Conservation (phyloP, 1,140 invertebrate species). For the Dreissena rostriformis region DNA sequence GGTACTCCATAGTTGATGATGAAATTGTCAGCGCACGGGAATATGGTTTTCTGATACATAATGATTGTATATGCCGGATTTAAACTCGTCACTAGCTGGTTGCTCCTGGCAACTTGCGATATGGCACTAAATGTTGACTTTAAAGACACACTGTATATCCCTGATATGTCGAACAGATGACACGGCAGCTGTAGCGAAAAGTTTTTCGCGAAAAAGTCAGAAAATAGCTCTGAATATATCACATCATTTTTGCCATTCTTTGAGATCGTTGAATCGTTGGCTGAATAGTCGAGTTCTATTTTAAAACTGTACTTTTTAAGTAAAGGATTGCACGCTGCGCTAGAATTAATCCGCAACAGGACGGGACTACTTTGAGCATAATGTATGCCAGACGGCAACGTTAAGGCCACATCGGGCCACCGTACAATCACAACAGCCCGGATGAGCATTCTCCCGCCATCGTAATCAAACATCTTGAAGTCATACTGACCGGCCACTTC, state of each 20-base stretch:
- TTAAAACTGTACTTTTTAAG: slow-evolving; percentile 44
- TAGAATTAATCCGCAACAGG: slow-evolving; percentile 29
- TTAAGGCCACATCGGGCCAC: slow-evolving; percentile 30
- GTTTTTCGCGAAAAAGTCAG: slow-evolving; percentile 16
- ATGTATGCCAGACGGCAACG: slow-evolving; percentile 33
- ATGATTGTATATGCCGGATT: slow-evolving; percentile 38
- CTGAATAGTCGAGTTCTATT: slow-evolving; percentile 45
- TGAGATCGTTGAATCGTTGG: slow-evolving; percentile 24
- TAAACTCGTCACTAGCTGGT: slow-evolving; percentile 20
- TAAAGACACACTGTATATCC: slow-evolving; percentile 31
- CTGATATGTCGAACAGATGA: slow-evolving; percentile 33
- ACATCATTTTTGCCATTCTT: slow-evolving; percentile 20
- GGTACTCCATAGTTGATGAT: slow-evolving; percentile 23
- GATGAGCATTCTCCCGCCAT: slow-evolving; percentile 19
- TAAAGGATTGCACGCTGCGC: slow-evolving; percentile 44
- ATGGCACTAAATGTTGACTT: slow-evolving; percentile 46
- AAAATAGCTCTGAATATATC: slow-evolving; percentile 19
- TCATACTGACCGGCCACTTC: slow-evolving; percentile 53
- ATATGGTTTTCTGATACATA: slow-evolving; percentile 39
- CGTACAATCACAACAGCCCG: slow-evolving; percentile 34
- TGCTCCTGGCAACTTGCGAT: slow-evolving; percentile 42
- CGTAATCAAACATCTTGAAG: slow-evolving; percentile 42
- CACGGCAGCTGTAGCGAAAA: slow-evolving; percentile 31
- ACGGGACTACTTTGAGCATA: slow-evolving; percentile 54
- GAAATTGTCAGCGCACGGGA: slow-evolving; percentile 42